Evolutionary conservation across 2,888 invertebrate genomes (phyloP).

Genomic region (Teleogryllus oceanicus): DNA sequence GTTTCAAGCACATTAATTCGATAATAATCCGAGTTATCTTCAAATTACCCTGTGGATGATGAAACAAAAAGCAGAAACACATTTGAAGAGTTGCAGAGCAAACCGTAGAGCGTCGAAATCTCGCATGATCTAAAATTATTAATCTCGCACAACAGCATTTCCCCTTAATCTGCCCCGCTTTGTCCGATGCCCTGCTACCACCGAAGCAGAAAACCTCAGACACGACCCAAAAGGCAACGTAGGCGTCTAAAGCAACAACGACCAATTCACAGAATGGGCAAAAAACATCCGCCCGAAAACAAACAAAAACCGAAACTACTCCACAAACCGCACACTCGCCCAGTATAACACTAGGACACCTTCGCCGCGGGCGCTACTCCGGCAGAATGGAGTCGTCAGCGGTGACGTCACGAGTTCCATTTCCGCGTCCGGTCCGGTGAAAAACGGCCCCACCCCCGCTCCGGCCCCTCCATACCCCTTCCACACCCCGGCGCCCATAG

Average conservation of each 20-base stretch:
- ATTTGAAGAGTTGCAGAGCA: no score
- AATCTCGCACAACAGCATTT: no score
- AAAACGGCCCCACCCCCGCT: neutral
- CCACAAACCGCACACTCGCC: neutral
- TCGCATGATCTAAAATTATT: no score
- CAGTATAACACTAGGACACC: neutral
- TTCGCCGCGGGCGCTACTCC: neutral
- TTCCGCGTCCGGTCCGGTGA: conserved; percentile 1
- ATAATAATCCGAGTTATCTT: no score
- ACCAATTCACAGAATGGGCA: neutral
- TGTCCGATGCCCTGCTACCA: no score
- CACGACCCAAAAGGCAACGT: no score
- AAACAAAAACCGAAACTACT: neutral
- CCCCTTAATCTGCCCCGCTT: no score
- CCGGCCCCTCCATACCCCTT: neutral
- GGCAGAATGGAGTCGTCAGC: neutral
- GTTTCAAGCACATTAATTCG: no score
- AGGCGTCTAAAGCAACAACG: neutral
- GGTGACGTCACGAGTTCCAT: neutral
- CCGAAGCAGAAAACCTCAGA: no score
- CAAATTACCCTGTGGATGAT: no score
- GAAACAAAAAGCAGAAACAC: no score
- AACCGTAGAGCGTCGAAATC: no score
- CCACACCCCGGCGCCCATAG: neutral
- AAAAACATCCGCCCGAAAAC: neutral